Conservation (phyloP, 2,113 vertebrate species). For the Parus major region DNA sequence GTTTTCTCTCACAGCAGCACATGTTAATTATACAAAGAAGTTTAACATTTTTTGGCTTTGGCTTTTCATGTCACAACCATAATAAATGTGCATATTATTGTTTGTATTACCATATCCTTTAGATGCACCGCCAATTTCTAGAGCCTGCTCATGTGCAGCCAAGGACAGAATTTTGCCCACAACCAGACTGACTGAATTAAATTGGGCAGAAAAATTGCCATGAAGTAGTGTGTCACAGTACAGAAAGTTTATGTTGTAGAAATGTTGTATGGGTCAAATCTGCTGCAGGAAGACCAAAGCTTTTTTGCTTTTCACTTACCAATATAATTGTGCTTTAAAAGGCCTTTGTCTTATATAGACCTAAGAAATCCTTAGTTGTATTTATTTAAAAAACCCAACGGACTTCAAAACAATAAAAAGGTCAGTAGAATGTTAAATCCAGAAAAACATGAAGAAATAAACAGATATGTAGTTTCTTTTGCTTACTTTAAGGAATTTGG, state of each 20-base stretch:
- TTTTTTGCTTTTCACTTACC: neutral
- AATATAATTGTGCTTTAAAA: neutral
- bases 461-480: neutral
- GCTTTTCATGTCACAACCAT: conserved; percentile 46
- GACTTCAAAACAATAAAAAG: neutral
- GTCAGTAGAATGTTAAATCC: neutral
- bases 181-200: neutral
- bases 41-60: conserved; percentile 44
- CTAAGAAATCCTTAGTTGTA: neutral
- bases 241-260: neutral
- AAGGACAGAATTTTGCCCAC: conserved; percentile 26
- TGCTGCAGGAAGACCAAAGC: neutral
- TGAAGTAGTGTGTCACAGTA: neutral
- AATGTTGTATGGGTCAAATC: neutral
- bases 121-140: conserved; percentile 16
- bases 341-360: neutral
- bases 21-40: conserved; percentile 51
- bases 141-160: neutral
- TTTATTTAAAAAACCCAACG: neutral
- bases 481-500: conserved; percentile 59
- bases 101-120: conserved; percentile 54
- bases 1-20: conserved; percentile 41
- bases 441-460: neutral
- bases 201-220: neutral
- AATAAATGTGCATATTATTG: conserved; percentile 48